Evolutionary conservation across 2,888 invertebrate genomes (phyloP), one percentile per base, ranked within the genome.

Genomic region (Aleiodes alternator): DNA sequence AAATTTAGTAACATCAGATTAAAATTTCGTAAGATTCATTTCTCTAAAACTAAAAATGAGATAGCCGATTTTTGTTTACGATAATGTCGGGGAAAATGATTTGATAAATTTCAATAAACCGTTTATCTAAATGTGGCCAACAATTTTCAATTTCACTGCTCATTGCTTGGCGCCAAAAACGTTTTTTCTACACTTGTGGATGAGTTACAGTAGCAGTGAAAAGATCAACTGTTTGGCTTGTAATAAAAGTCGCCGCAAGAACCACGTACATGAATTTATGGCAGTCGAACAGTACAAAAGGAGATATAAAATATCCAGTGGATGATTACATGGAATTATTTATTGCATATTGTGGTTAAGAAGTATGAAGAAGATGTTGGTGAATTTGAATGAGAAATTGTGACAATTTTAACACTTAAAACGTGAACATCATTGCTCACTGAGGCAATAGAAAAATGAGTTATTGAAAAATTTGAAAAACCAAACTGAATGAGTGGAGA

Each of bases 321-420:
- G 56, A 73, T 73, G 73, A 73, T 73, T 73, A 73, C 50, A 66
- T 66, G 51, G 48, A 72, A 64, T 72, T 72, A 72, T 64, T 64
- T 72, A 72, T 72, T 31, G 51, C 55, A 61, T 72, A 48, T 66
- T 66, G 50, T 61, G 66, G 66, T 66, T 50, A 53, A 51, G 55
- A 50, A 53, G 53, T 73, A 70, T 64, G 64, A 51, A 53, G 38
- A 64, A 57, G 68, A 66, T 51, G 75, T 56, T 69, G 68, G 57
- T 69, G 68, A 80, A 80, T 83, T 81, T 77, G 82, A 79, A 73
- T 73, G 51, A 68, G 43, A 56, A 68, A 73, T 68, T 68, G 56
- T 73, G 43, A 72, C 64, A 29, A 55, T 43, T 66, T 69, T 16
- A 55, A 69, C 34, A 31, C 57, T 29, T n/a, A 50, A 59, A 43